Base-by-base conservation (phyloP, 2,888 invertebrate genomes). In the Lysandra coridon region DNA sequence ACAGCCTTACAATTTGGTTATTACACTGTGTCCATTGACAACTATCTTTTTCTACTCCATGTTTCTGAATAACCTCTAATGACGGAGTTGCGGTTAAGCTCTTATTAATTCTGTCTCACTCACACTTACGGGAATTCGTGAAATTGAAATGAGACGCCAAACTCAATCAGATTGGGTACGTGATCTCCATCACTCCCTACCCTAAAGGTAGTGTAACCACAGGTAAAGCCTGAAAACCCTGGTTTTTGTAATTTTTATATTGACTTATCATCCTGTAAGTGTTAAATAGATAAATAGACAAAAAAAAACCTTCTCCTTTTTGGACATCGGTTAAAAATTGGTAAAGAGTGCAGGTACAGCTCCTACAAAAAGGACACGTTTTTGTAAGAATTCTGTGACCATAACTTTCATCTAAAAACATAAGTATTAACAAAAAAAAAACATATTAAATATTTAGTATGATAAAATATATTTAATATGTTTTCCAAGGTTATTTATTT, bases 181-280 rank as follows among this genome's bases (percentile, higher is more conserved):
- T 94, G 94, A 93, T 94, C 92, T 91, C 94, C 92, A 94, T 94
- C 93, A 94, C 90, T 87, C 87, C 85, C 84, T 86, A 87, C 80
- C 80, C 73, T 60, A 78, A 79, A 79, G 80, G 30, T 62, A 75
- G 62, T 14, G 23, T 49, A 44, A 37, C 37, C 69, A 37, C 33
- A 37, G 69, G 33, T 69, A 69, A 6, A 69, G 69, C 33, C 69
- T 69, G 33, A 69, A 69, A 69, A 33, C 33, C 17, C 33, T 37
- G 33, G 1, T 69, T 69, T 69, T 69, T 69, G 1, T 17, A 1
- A 4, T 17, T 69, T 69, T 14, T 37, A 14, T 33, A 4, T 14
- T 69, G 1, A 17, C 17, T 37, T 17, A 33, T 17, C 14, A 14
- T 14, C 0, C n/a, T 62, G n/a, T 6, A 2, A 69, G 69, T 69